Percentiles rank a stretch among this genome's conserved stretches.
Evolutionary conservation across 30 jellyfish, hydroid and myxozoan genomes (phyloP).

Genomic region (Aurelia sp.): DNA sequence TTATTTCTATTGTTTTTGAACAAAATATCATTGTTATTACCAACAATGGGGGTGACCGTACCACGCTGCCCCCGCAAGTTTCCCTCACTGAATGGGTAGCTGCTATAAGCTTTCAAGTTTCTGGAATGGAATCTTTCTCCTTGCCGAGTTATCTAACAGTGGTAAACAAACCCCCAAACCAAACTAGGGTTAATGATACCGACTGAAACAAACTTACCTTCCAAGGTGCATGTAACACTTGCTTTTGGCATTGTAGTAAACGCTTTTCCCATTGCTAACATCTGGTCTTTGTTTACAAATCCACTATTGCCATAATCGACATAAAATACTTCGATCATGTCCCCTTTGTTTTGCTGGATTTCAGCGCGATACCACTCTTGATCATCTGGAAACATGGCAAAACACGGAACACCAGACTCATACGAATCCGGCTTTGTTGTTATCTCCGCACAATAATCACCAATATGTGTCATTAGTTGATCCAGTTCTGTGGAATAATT

Average conservation of each 20-base stretch:
- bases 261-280: slow-evolving; percentile 18
- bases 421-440: neutral
- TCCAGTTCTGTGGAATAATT: slow-evolving; percentile 44
- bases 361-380: slow-evolving; percentile 86
- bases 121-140: too few species aligned
- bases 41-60: too few species aligned
- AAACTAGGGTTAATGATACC: too few species aligned
- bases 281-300: slow-evolving; percentile 10
- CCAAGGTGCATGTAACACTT: slow-evolving; percentile 43
- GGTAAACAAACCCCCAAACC: too few species aligned
- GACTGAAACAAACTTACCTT: slow-evolving; percentile 40
- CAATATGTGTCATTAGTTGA: slow-evolving; percentile 63
- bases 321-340: slow-evolving; percentile 24
- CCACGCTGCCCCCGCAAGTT: too few species aligned
- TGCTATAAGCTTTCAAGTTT: too few species aligned
- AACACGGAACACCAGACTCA: slow-evolving; percentile 60
- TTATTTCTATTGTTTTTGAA: too few species aligned
- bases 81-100: too few species aligned
- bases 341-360: slow-evolving; percentile 25
- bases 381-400: slow-evolving; percentile 63
- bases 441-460: slow-evolving; percentile 55
- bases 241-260: slow-evolving; percentile 58
- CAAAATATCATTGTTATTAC: too few species aligned
- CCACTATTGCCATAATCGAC: slow-evolving; percentile 81
- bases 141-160: too few species aligned